Evolutionary conservation across 2,113 vertebrate species (phyloP), one percentile per base, ranked within the genome.

Genomic region (Oryzias woworae): DNA sequence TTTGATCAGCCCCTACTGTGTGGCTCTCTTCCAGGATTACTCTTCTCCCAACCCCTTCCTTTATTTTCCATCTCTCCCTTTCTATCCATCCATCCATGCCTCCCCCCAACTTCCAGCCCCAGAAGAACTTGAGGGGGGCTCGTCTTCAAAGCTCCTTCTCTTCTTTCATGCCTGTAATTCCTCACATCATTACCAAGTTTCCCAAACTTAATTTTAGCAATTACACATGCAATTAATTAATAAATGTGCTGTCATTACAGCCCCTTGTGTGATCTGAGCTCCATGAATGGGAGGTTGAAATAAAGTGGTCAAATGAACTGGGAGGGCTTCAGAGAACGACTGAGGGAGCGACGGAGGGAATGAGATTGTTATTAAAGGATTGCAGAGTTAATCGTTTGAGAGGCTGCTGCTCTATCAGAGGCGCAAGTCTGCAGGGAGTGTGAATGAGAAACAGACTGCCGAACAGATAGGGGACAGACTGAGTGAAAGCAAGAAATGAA

Each of bases 181-280:
- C 90, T 85, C 86, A 88, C 88, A 91, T 92, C 91, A 92, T 92
- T 92, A 93, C 89, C 83, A 90, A 92, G 78, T 92, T 92, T 87
- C 90, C 84, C 66, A 92, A 93, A 93, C 91, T 92, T 92, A 92
- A 92, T 92, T 93, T 93, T 85, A 87, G 90, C 91, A 92, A 93
- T 93, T 92, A 93, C 91, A 90, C 85, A 90, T 90, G 91, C 92
- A 92, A 92, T 93, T 92, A 93, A 92, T 93, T 93, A 92, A 92
- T 92, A 90, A 90, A 87, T 92, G 89, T 92, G 89, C 90, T 91
- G 91, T 93, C 91, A 92, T 93, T 92, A 91, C 89, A 88, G 77
- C 78, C 88, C 85, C 89, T 83, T 80, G 90, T 90, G 90, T 91
- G 91, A 91, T 92, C 88, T 75, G 78, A 80, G 87, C 79, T 70